Percentiles rank a stretch among this genome's conserved stretches.
Conservation (phyloP, 2,113 vertebrate genomes). For the Corythornis cristatus region DNA sequence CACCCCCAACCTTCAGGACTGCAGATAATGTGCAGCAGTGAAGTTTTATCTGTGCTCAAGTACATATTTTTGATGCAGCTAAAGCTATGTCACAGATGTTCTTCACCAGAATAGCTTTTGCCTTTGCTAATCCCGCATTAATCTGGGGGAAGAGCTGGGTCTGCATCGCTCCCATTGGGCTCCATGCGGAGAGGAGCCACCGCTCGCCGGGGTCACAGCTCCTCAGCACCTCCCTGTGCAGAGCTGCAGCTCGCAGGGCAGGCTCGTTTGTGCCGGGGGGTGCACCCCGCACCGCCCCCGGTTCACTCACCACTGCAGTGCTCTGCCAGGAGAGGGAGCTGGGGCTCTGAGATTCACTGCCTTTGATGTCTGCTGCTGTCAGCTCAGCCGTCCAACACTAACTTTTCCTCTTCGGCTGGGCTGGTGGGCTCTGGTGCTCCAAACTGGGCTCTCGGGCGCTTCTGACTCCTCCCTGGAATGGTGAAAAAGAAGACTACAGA, state of each 20-base stretch:
- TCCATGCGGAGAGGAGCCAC: background rate
- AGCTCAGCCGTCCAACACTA: background rate
- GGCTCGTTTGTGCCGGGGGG: background rate
- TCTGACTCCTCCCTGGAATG: background rate
- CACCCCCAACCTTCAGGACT: background rate
- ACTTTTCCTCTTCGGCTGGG: background rate
- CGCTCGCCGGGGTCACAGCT: background rate
- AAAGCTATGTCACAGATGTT: constrained; percentile 39
- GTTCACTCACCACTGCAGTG: background rate
- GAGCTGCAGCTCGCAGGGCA: background rate
- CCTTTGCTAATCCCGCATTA: constrained; percentile 37
- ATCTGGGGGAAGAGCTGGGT: background rate
- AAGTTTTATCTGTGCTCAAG: constrained; percentile 42
- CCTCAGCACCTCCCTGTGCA: background rate
- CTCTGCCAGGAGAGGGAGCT: constrained; percentile 71
- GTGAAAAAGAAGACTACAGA: background rate
- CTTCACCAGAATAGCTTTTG: constrained; percentile 26
- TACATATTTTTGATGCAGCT: constrained; percentile 30
- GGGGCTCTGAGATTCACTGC: constrained; percentile 39
- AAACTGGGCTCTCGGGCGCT: background rate
- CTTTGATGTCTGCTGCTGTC: constrained; percentile 5
- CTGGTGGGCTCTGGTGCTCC: background rate
- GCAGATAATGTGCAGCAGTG: background rate
- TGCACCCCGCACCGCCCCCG: background rate
- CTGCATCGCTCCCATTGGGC: background rate